phyloP scores from a whole-genome alignment of 2,888 invertebrate species.

The Leptarthrus brevirostris region DNA sequence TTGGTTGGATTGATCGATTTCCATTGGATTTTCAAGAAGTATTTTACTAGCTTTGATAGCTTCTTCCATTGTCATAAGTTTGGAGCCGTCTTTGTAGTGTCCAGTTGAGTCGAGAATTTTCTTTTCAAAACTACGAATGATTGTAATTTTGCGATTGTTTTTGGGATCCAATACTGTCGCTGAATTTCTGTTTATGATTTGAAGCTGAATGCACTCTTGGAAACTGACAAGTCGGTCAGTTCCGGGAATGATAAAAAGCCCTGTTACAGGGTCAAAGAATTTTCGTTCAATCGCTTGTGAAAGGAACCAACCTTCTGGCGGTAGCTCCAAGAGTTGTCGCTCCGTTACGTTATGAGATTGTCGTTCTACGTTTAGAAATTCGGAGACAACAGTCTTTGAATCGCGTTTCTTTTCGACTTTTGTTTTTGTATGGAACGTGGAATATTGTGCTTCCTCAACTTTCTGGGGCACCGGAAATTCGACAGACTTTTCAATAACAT shows the following conservation, averaged over 20 bases:
- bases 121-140: conserved; percentile 81
- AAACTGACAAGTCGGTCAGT: conserved; percentile 87
- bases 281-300: conserved; percentile 85
- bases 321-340: conserved; percentile 81
- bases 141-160: conserved; percentile 75
- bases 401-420: conserved; percentile 61
- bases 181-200: conserved; percentile 86
- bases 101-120: conserved; percentile 83
- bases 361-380: conserved; percentile 67
- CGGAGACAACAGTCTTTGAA: conserved; percentile 67
- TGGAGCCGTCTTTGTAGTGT: conserved; percentile 73
- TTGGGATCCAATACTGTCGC: conserved; percentile 84
- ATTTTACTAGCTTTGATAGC: conserved; percentile 77
- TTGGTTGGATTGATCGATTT: conserved; percentile 69
- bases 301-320: conserved; percentile 85
- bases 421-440: conserved; percentile 55
- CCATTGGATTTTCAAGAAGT: conserved; percentile 70
- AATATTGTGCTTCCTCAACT: conserved; percentile 33
- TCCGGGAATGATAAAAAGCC: conserved; percentile 86
- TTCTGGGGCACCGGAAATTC: conserved; percentile 63
- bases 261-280: conserved; percentile 84
- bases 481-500: conserved; percentile 62
- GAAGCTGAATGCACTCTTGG: conserved; percentile 86
- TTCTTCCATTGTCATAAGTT: conserved; percentile 75
- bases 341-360: conserved; percentile 68